Evolutionary conservation across 2,888 invertebrate genomes (phyloP), one percentile per base, ranked within the genome.

Genomic region (Drosophila meridiana): DNA sequence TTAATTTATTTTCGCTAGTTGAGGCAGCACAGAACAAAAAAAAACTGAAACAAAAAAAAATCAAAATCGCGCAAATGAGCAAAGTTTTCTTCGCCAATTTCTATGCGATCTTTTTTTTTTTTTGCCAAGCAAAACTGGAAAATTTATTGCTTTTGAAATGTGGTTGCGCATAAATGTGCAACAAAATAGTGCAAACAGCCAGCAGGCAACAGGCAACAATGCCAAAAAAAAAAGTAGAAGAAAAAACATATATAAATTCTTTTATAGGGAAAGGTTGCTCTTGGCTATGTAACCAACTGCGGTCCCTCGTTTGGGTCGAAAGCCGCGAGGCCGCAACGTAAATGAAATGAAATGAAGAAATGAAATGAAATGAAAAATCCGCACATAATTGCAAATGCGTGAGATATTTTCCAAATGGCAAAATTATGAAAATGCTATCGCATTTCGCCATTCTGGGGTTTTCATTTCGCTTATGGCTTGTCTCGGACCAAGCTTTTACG

Each of bases 61-160:
- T 83, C 78, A 86, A 87, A 88, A 89, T 84, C 80, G 85, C 71
- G 67, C 88, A 85, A 85, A 85, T 85, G 85, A 85, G 89, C 86
- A 89, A 85, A 85, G 89, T 85, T 85, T 82, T 78, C 66, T 69
- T 65, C 43, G 57, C 43, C 56, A 58, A 59, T 76, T 64, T 58
- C 69, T 50, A 40, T 36, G 34, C 36, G 26, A n/a, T 38, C 20
- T 43, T 50, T 36, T 42, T 43, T n/a, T 64, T 69, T 67, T 77
- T 14, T 78, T 73, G 69, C 50, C 57, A 70, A 62, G 74, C 52
- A 81, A 87, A 76, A 73, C 78, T 77, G 86, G 69, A 62, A 65
- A 89, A 91, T 89, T 91, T 90, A 90, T 91, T 81, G 89, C 87
- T 82, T 89, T 86, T 78, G 76, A 82, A 86, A 89, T 86, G 87